Evolutionary conservation across 2,888 invertebrate species (phyloP).

Genomic region (Synergus umbraculus): DNA sequence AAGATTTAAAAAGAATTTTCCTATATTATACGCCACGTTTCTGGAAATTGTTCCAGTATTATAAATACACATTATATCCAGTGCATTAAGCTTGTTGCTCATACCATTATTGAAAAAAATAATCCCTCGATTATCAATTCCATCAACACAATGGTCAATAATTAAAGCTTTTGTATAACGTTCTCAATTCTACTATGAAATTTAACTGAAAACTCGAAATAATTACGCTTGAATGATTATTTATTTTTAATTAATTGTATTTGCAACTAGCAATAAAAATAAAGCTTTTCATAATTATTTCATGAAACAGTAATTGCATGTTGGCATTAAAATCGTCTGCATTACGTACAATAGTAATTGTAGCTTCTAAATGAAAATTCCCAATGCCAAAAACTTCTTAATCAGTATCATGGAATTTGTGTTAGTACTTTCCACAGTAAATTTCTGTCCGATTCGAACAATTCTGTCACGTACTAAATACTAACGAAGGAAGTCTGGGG

Average conservation of each 20-base stretch:
- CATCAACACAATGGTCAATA: not conserved
- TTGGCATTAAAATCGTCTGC: not conserved
- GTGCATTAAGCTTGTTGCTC: not conserved
- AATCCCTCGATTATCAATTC: conserved; percentile 10
- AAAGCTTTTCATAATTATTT: not conserved
- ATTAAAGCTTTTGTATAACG: conserved; percentile 5
- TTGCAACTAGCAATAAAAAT: not conserved
- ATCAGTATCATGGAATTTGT: conserved; percentile 5
- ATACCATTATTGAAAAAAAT: not conserved
- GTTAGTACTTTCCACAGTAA: conserved; percentile 3
- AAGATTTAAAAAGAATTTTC: not conserved
- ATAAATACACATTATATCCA: not conserved
- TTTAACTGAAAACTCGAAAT: not conserved
- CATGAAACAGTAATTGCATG: not conserved
- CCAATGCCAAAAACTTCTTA: not conserved
- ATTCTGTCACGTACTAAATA: conserved; percentile 53
- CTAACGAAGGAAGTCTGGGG: conserved; percentile 51
- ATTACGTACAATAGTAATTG: not conserved
- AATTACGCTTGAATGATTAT: no score
- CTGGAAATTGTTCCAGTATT: not conserved
- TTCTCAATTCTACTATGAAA: conserved; percentile 13
- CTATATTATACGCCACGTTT: not conserved
- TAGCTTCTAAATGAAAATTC: not conserved
- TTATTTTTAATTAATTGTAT: no score
- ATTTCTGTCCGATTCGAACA: conserved; percentile 41